These are phyloP conservation scores for Beris chalybata DNA, from an alignment of 2,888 invertebrate species.

Conservation along the genomic window DNA sequence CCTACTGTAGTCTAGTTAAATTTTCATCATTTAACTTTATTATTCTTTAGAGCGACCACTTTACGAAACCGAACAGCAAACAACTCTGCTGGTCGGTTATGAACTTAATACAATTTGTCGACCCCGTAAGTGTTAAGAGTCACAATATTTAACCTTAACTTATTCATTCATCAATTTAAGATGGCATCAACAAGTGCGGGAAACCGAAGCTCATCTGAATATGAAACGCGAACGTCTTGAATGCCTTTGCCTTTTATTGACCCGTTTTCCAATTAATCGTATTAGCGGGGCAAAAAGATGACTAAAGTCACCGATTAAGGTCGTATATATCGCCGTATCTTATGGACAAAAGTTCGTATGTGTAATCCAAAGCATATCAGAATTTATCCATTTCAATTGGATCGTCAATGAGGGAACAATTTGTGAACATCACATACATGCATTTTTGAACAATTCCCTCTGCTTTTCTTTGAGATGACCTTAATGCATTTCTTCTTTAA, in stretches of 20 bases:
- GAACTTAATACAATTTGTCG: slow-evolving; percentile 44
- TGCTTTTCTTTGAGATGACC: too few relatives aligned
- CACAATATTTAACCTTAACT: slow-evolving; percentile 45
- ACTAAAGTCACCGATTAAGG: slow-evolving; percentile 31
- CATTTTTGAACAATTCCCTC: too few relatives aligned
- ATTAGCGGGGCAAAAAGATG: slow-evolving; percentile 34
- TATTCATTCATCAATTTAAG: slow-evolving; percentile 40
- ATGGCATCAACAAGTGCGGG: slow-evolving; percentile 18
- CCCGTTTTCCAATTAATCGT: slow-evolving; percentile 57
- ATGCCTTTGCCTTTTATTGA: slow-evolving; percentile 54
- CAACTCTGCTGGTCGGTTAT: not conserved
- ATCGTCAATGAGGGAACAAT: too few relatives aligned
- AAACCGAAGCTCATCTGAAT: slow-evolving; percentile 20
- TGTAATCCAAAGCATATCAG: too few relatives aligned
- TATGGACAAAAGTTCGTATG: too few relatives aligned
- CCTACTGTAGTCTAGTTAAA: too few relatives aligned
- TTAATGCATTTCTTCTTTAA: too few relatives aligned
- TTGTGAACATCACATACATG: too few relatives aligned
- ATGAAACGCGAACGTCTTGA: slow-evolving; percentile 23
- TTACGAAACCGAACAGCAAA: too few relatives aligned
- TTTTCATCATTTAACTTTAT: too few relatives aligned
- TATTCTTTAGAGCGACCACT: too few relatives aligned
- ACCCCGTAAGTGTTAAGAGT: slow-evolving; percentile 45
- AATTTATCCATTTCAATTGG: too few relatives aligned
- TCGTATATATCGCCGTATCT: not conserved